Evolutionary conservation across 1,140 invertebrate species (phyloP).

Genomic region (Holcopasites calliopsidis): DNA sequence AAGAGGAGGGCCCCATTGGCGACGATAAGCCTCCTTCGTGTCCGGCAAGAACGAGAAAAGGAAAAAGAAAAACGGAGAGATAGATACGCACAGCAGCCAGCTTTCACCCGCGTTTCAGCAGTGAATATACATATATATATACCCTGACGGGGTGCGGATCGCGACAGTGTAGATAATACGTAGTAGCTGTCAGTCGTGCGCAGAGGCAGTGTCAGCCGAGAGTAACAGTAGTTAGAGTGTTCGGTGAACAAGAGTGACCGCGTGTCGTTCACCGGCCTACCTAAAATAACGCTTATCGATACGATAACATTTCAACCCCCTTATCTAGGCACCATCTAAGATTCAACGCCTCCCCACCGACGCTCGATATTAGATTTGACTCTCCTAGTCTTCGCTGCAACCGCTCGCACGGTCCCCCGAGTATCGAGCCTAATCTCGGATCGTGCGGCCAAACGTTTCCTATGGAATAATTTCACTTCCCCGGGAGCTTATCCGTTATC

Average conservation of each 20-base stretch:
- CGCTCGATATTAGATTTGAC: no score
- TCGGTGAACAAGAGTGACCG: conserved; percentile 23
- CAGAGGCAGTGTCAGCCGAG: conserved; percentile 32
- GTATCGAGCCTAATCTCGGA: no score
- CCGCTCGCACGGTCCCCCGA: no score
- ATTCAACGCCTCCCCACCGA: no score
- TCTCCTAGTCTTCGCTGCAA: no score
- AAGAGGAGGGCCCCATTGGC: conserved; percentile 71
- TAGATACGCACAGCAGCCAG: conserved; percentile 50
- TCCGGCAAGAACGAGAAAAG: conserved; percentile 44
- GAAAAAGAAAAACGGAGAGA: conserved; percentile 47
- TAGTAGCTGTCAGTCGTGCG: conserved; percentile 53
- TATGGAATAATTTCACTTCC: background rate
- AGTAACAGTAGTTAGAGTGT: no score
- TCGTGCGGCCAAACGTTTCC: no score
- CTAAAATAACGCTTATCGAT: background rate
- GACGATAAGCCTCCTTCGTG: conserved; percentile 65
- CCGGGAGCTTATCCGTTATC: background rate
- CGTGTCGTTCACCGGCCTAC: background rate
- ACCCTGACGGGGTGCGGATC: conserved; percentile 50
- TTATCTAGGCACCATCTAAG: no score
- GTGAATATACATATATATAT: conserved; percentile 37
- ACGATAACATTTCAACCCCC: background rate
- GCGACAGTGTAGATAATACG: conserved; percentile 62
- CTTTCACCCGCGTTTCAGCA: conserved; percentile 53